Conservation (phyloP, 2,113 vertebrate species). For the Cephalopholis sonnerati region DNA sequence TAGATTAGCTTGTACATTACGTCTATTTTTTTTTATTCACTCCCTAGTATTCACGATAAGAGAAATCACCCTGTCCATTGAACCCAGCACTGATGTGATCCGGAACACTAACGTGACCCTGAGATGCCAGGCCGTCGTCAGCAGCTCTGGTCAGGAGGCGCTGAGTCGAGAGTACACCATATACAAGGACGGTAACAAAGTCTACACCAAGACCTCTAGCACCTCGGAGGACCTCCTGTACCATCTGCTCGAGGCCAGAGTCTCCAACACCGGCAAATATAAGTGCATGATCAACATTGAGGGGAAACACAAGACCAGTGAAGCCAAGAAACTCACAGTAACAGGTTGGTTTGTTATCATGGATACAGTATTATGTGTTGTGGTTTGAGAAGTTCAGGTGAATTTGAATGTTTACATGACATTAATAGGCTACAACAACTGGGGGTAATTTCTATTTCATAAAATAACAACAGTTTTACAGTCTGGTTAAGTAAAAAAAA, state of each 20-base stretch:
- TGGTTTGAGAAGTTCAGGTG: not conserved
- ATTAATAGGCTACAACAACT: not conserved
- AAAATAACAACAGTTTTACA: too few relatives aligned
- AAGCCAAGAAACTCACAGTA: constrained; percentile 50
- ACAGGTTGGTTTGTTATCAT: constrained; percentile 68
- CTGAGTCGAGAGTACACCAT: constrained; percentile 70
- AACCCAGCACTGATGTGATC: constrained; percentile 63
- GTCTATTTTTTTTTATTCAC: not conserved
- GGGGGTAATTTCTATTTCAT: not conserved
- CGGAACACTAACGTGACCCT: constrained; percentile 73
- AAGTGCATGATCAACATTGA: constrained; percentile 64
- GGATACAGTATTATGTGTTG: not conserved
- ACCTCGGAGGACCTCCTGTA: constrained; percentile 26
- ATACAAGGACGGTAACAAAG: constrained; percentile 40
- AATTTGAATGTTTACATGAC: not conserved
- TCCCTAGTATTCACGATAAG: constrained; percentile 59
- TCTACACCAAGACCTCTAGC: constrained; percentile 61
- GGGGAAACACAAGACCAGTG: not conserved
- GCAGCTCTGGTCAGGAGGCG: not conserved
- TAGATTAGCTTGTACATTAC: not conserved
- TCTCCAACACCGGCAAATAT: constrained; percentile 76
- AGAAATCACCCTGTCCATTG: constrained; percentile 54
- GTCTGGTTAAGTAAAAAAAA: too few relatives aligned
- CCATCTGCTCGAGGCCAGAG: constrained; percentile 53
- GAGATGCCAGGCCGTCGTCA: constrained; percentile 62